These are phyloP conservation scores for Trichosurus vulpecula DNA, from an alignment of 2,797 vertebrate species.

Conservation along the genomic window DNA sequence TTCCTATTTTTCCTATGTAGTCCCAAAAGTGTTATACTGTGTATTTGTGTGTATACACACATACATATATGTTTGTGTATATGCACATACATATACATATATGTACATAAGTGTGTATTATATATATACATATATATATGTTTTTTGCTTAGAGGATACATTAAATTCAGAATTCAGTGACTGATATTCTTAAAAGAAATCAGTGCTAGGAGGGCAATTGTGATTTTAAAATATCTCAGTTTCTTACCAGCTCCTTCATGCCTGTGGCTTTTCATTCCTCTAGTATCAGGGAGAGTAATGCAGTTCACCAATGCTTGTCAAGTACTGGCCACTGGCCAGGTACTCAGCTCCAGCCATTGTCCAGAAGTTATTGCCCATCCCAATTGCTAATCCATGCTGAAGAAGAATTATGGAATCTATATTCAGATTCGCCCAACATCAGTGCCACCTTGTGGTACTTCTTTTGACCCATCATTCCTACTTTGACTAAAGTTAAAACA, in stretches of 20 bases:
- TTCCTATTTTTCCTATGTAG: neutral
- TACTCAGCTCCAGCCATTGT: neutral
- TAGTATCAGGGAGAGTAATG: too few relatives aligned
- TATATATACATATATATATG: neutral
- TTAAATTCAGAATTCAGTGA: neutral
- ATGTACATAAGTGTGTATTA: too few relatives aligned
- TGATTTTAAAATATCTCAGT: neutral
- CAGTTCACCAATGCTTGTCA: neutral
- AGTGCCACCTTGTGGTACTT: neutral
- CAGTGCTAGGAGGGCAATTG: neutral
- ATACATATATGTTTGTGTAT: too few relatives aligned
- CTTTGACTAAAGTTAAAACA: neutral
- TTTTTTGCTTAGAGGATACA: neutral
- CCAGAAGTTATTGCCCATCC: neutral
- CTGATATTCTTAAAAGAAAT: neutral
- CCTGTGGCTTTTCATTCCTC: neutral
- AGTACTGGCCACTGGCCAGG: neutral
- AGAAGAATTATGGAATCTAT: neutral
- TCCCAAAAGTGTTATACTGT: neutral
- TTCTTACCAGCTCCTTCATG: neutral
- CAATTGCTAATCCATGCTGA: neutral
- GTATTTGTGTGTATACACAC: too few relatives aligned
- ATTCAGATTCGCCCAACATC: neutral
- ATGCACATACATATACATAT: too few relatives aligned
- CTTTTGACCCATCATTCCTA: neutral